Evolutionary conservation across 2,888 invertebrate genomes (phyloP).

Genomic region (Poecilus cupreus): DNA sequence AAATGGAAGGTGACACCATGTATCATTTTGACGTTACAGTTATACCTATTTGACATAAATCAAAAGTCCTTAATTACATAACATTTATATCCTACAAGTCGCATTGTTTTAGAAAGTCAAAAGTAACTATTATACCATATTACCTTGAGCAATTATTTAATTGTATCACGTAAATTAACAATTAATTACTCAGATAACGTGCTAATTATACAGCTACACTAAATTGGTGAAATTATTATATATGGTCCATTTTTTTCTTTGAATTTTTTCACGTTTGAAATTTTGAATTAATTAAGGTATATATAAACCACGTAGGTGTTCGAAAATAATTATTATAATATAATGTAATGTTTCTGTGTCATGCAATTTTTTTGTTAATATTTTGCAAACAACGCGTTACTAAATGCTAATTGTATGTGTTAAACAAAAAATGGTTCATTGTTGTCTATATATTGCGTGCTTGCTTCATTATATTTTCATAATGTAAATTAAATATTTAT

Average conservation of each 20-base stretch:
- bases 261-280: background rate
- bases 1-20: conserved; percentile 5
- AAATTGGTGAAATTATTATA: conserved; percentile 41
- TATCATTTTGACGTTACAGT: conserved; percentile 12
- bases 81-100: background rate
- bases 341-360: conserved; percentile 3
- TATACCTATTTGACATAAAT: conserved; percentile 15
- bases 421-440: no score
- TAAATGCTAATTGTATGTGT: background rate
- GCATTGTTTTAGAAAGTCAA: conserved; percentile 53
- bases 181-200: conserved; percentile 55
- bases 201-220: conserved; percentile 36
- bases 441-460: no score
- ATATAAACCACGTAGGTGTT: conserved; percentile 31
- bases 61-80: conserved; percentile 1
- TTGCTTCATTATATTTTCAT: no score
- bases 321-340: conserved; percentile 7
- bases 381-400: background rate
- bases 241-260: background rate
- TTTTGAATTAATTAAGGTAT: conserved; percentile 22
- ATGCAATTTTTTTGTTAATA: conserved; percentile 8
- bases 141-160: conserved; percentile 55
- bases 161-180: conserved; percentile 56
- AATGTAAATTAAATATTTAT: no score
- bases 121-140: conserved; percentile 31